These are phyloP conservation scores for Ramphastos sulfuratus DNA, from an alignment of 2,113 vertebrate species.

Conservation along the genomic window DNA sequence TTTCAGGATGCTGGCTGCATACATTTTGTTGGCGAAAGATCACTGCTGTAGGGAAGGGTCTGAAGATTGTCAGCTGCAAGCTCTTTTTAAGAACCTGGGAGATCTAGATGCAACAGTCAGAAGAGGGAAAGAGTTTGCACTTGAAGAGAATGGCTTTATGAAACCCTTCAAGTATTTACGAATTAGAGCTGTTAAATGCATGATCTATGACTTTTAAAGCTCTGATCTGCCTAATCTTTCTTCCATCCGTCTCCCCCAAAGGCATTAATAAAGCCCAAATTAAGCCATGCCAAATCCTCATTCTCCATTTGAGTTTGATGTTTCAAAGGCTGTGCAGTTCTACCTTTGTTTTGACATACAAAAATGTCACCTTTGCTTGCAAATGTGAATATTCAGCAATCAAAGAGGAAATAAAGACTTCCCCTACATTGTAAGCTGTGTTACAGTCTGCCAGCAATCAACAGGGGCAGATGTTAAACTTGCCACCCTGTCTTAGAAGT, in stretches of 20 bases:
- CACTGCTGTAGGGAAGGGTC: not conserved
- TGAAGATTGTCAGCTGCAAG: conserved; percentile 11
- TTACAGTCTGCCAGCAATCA: conserved; percentile 48
- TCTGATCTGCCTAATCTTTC: conserved; percentile 48
- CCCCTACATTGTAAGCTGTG: not conserved
- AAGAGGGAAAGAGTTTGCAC: conserved; percentile 7
- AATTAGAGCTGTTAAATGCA: conserved; percentile 51
- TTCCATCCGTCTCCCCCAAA: conserved; percentile 40
- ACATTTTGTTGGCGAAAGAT: not conserved
- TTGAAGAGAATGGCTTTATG: conserved; percentile 28
- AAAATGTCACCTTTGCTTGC: conserved; percentile 30
- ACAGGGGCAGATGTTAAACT: conserved; percentile 52
- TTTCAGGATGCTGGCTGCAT: not conserved
- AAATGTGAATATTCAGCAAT: not conserved
- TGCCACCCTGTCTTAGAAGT: not conserved
- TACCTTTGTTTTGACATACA: conserved; percentile 50
- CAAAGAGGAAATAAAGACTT: not conserved
- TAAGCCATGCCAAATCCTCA: conserved; percentile 57
- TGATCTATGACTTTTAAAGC: conserved; percentile 50
- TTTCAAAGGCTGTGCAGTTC: conserved; percentile 47
- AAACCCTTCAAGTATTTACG: conserved; percentile 41
- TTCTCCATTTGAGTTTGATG: conserved; percentile 41
- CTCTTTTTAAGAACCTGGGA: not conserved
- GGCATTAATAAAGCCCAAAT: conserved; percentile 42
- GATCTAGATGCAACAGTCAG: not conserved